Evolutionary conservation across 2,113 vertebrate species (phyloP), one percentile per base, ranked within the genome.

Genomic region (Pyxicephalus adspersus): DNA sequence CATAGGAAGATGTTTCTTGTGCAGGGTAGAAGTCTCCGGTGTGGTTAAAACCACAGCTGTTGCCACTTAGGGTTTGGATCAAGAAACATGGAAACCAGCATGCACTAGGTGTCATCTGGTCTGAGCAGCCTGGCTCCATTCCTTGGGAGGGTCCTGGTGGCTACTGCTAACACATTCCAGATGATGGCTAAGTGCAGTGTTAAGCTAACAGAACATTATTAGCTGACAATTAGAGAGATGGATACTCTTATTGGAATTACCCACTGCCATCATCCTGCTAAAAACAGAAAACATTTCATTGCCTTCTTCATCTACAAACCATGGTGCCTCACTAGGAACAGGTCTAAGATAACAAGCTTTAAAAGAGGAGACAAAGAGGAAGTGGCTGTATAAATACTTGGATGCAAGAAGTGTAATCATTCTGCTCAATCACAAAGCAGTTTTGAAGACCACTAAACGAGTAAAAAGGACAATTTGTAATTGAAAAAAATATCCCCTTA

Each of bases 1-100:
- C 83, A 86, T 25, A 77, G 86, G 87, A 87, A 87, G 85, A 85
- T 65, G 29, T 25, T 57, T 70, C 81, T 52, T 84, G 89, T 67
- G 91, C 85, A 75, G 9, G 23, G 0, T 0, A 57, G 85, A 23
- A 73, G 84, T 86, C 26, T 54, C 50, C 52, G 68, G 54, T 28
- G 38, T 63, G 77, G 57, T 68, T 66, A 67, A 86, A 85, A 85
- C 88, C 60, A 74, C 68, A 73, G 60, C 68, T 73, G 79, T 51
- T 73, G 68, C 20, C 68, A 64, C 38, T 64, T 64, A 72, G 23
- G 54, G 29, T 74, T 60, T 74, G 71, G 71, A 64, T 61, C 31
- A 23, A 28, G 34, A 51, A 51, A 76, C 57, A 50, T 28, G 57
- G 57, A 63, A 76, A 76, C 58, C 63, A 26, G 73, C 23, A 76